Evolutionary conservation across 2,888 invertebrate species (phyloP), one percentile per base, ranked within the genome.

Genomic region (Zele albiditarsus): DNA sequence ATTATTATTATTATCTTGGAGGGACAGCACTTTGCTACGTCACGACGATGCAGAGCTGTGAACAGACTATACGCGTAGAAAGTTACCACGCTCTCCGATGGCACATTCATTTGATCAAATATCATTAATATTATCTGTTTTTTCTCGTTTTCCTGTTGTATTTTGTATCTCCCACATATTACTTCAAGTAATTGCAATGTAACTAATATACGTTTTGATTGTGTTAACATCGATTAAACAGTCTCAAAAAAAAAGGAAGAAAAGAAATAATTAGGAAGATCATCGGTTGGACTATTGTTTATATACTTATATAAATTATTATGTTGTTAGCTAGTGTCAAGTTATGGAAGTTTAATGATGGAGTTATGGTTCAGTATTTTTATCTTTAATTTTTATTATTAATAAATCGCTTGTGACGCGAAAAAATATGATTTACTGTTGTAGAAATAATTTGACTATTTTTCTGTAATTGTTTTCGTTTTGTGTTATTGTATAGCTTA

Each of bases 11-110:
- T 88, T 87, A 88, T 89, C 86, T 85, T 88, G 87, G 87, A 89
- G 86, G 89, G 89, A 88, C 86, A 88, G 88, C 87, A 87, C 85
- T 88, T 88, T 84, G 86, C 88, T 88, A 87, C 85, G 85, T 87
- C 86, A 85, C 85, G 85, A 85, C 84, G 87, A 87, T 85, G 88
- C 86, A 85, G 87, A 87, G 85, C 84, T 53, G 20, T 87, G 87
- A 88, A 86, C 81, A 85, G 86, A 87, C 85, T 87, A 86, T 81
- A 83, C 83, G 84, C 83, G 20, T 53, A 53, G 82, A 84, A 88
- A 87, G 84, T 86, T 86, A 87, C 86, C 87, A 87, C 86, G 86
- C 88, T 88, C 88, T 86, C 85, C 80, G 83, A 89, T 89, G 89
- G 89, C 89, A 89, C 89, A 84, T 80, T 80, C 71, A 76, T 80